These are phyloP conservation scores for Drosophila nannoptera DNA, from an alignment of 1,140 invertebrate species.

Conservation along the genomic window DNA sequence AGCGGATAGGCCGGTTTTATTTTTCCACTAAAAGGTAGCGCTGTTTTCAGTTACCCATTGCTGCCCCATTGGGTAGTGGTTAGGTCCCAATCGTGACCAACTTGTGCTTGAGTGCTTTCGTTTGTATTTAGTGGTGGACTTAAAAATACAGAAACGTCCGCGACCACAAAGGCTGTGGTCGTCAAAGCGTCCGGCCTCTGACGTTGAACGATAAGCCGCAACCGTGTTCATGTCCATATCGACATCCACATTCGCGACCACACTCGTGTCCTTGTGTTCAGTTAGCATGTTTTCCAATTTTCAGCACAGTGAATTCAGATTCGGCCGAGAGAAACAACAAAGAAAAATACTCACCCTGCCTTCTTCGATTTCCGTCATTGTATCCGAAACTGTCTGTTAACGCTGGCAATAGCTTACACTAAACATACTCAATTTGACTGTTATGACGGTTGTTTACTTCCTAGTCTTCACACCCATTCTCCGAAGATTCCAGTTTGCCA, in stretches of 20 bases:
- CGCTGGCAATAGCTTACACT: neutral
- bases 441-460: slow-evolving; percentile 52
- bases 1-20: slow-evolving; percentile 47
- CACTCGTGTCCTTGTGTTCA: slow-evolving; percentile 47
- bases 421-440: slow-evolving; percentile 56
- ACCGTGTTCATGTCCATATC: slow-evolving; percentile 11
- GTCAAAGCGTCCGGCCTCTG: slow-evolving; percentile 62
- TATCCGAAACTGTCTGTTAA: slow-evolving; percentile 75
- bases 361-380: slow-evolving; percentile 74
- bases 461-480: slow-evolving; percentile 1
- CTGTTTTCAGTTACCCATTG: slow-evolving; percentile 27
- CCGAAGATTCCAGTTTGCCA: slow-evolving; percentile 5
- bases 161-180: slow-evolving; percentile 68
- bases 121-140: slow-evolving; percentile 79
- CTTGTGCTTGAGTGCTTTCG: slow-evolving; percentile 78
- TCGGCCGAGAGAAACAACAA: slow-evolving; percentile 43
- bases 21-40: slow-evolving; percentile 27
- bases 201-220: slow-evolving; percentile 67
- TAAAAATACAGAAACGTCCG: slow-evolving; percentile 72
- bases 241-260: slow-evolving; percentile 11
- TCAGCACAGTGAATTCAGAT: slow-evolving; percentile 59
- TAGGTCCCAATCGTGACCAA: slow-evolving; percentile 69
- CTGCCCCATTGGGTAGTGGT: slow-evolving; percentile 24
- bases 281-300: slow-evolving; percentile 73
- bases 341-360: slow-evolving; percentile 50